A percentile compares a stretch with the other conserved stretches of the same genome.
phyloP scores from a whole-genome alignment of 2,797 vertebrate species.

The Pangasius macronema region DNA sequence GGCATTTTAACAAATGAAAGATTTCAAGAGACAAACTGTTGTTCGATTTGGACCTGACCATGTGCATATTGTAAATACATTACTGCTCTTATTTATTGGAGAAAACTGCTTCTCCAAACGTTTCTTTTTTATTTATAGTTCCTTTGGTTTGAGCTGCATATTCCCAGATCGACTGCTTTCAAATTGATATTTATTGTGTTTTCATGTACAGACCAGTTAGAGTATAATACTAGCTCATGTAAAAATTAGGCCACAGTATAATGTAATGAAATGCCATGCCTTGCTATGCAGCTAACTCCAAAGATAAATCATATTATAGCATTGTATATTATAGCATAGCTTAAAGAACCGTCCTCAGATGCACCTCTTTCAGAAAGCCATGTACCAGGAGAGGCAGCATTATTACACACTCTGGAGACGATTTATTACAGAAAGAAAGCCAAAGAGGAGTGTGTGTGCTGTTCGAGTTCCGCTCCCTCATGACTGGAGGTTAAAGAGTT shows the following conservation, averaged over 20 bases:
- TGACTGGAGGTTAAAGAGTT: slow-evolving; percentile 43
- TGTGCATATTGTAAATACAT: slow-evolving; percentile 93
- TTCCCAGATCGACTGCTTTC: slow-evolving; percentile 66
- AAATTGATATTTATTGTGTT: slow-evolving; percentile 74
- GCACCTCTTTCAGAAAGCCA: slow-evolving; percentile 28
- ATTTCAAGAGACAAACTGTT: slow-evolving; percentile 57
- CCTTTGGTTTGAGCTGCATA: slow-evolving; percentile 70
- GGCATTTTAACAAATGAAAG: slow-evolving; percentile 36
- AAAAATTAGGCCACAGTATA: not conserved
- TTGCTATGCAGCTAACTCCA: not conserved
- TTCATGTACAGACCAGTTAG: slow-evolving; percentile 54
- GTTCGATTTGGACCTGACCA: slow-evolving; percentile 69
- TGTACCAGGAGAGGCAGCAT: slow-evolving; percentile 28
- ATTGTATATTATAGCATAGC: not conserved
- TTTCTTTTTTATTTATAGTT: slow-evolving; percentile 77
- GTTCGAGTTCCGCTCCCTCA: slow-evolving; percentile 38
- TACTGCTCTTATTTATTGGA: slow-evolving; percentile 94
- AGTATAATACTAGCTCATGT: slow-evolving; percentile 27
- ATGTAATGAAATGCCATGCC: not conserved
- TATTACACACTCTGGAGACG: slow-evolving; percentile 44
- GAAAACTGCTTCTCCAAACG: slow-evolving; percentile 72
- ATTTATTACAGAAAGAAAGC: slow-evolving; percentile 48
- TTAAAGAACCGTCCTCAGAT: slow-evolving; percentile 17
- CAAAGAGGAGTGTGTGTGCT: slow-evolving; percentile 33
- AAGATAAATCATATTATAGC: not conserved